phyloP scores from a whole-genome alignment of 2,797 vertebrate species.

The Typhlichthys eigenmanni region DNA sequence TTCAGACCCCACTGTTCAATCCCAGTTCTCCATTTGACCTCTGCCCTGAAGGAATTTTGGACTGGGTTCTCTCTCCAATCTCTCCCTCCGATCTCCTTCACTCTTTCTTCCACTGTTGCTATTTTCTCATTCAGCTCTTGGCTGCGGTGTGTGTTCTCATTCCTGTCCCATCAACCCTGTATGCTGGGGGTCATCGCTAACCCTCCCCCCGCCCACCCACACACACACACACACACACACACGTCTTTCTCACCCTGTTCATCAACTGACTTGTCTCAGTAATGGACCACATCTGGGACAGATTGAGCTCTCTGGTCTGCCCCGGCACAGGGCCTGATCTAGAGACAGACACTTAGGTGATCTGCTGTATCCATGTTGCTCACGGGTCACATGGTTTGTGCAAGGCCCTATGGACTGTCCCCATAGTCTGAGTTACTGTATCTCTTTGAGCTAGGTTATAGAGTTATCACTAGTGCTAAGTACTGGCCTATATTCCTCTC shows the following conservation, averaged over 20 bases:
- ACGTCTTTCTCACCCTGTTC: slow-evolving; percentile 38
- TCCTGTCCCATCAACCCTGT: slow-evolving; percentile 71
- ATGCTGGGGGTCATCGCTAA: slow-evolving; percentile 75
- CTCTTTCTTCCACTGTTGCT: slow-evolving; percentile 3
- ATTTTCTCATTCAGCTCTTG: slow-evolving; percentile 45
- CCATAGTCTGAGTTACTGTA: slow-evolving; percentile 19
- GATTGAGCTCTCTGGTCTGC: slow-evolving; percentile 53
- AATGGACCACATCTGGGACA: slow-evolving; percentile 80
- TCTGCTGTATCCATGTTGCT: slow-evolving; percentile 6
- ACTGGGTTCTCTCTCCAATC: slow-evolving; percentile 27
- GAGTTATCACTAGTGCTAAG: background rate
- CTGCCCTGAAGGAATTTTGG: slow-evolving; percentile 35
- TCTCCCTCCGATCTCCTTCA: slow-evolving; percentile 8
- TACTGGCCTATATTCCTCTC: slow-evolving; percentile 23
- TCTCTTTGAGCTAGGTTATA: slow-evolving; percentile 4
- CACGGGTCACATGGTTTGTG: slow-evolving; percentile 11
- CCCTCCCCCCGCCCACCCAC: slow-evolving; percentile 14
- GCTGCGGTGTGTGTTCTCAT: slow-evolving; percentile 60
- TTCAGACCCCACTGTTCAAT: background rate
- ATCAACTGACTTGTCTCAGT: slow-evolving; percentile 57
- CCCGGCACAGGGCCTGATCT: slow-evolving; percentile 15
- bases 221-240: slow-evolving; percentile 2
- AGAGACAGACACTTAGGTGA: slow-evolving; percentile 24
- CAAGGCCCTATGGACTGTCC: slow-evolving; percentile 11
- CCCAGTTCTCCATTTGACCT: background rate